A percentile compares a stretch with the other conserved stretches of the same genome.
Evolutionary conservation across 2,888 invertebrate species (phyloP).

Genomic region (Pristionchus mayeri): DNA sequence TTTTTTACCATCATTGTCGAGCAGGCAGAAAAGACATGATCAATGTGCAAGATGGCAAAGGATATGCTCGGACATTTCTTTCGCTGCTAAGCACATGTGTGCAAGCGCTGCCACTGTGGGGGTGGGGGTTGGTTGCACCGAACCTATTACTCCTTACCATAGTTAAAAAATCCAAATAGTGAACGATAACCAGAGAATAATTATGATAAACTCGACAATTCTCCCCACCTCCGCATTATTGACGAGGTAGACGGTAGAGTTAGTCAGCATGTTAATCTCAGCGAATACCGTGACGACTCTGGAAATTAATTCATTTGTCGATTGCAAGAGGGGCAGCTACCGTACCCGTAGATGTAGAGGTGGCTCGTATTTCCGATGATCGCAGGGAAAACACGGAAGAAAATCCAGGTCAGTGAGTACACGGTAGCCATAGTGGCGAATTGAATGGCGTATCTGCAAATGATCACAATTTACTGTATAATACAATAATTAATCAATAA

Average conservation of each 20-base stretch:
- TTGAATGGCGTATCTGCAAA: constrained; percentile 59
- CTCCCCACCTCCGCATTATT: constrained; percentile 57
- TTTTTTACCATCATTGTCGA: no score
- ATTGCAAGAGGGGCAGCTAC: background rate
- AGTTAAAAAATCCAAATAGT: background rate
- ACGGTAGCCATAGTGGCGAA: constrained; percentile 61
- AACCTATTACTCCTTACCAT: no score
- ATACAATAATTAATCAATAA: no score
- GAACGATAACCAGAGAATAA: background rate
- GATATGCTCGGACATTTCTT: no score
- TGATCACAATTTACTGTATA: no score
- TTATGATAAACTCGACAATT: no score
- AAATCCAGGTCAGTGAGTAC: constrained; percentile 61
- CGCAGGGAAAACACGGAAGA: constrained; percentile 59
- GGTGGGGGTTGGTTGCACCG: no score
- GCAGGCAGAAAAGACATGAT: background rate
- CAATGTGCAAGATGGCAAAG: background rate
- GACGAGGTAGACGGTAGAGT: constrained; percentile 58
- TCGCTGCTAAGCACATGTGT: no score
- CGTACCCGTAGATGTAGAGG: constrained; percentile 26
- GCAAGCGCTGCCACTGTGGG: no score
- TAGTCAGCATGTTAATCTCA: constrained; percentile 60
- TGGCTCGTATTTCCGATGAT: constrained; percentile 51
- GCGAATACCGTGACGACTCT: constrained; percentile 55
- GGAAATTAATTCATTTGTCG: constrained; percentile 44